Evolutionary conservation across 2,888 invertebrate genomes (phyloP), one percentile per base, ranked within the genome.

Genomic region (Drosophila lacicola): DNA sequence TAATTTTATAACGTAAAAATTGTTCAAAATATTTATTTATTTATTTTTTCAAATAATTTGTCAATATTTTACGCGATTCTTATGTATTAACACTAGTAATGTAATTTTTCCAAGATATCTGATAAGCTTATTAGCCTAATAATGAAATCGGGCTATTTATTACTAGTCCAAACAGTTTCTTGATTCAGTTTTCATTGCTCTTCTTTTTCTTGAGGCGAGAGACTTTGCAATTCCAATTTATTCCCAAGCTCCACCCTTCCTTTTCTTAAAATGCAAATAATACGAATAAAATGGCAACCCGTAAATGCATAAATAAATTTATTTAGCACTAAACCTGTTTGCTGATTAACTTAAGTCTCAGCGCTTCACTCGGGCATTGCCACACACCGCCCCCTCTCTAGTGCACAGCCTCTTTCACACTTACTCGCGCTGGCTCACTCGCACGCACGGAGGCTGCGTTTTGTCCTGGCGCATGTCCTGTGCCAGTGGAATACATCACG

Each of bases 281-380:
- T 39, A 44, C 50, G 39, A 57, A 74, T 60, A 69, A 80, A 82
- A 74, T 80, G 77, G 68, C 68, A 75, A 51, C 37, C 37, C 53
- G 60, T 44, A 58, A 67, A 44, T 49, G 64, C 82, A 85, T 82
- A 88, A 88, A 89, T 77, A 80, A 67, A 80, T 88, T 80, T 75
- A 88, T 88, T 82, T 80, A 58, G 57, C 83, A 70, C 77, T 82
- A 80, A 89, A 85, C 88, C 89, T 80, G 86, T 82, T 88, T 85
- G 89, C 82, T 88, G 89, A 88, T 83, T 83, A 87, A 87, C 89
- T 83, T 83, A 89, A 88, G 87, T 83, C 89, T 81, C 64, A 17
- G 36, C 54, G 56, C 46, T 54, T 62, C 57, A 54, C 41, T 69
- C 36, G 53, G 17, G 21, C 41, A 42, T 2, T 4, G 17, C n/a